Percentiles rank a stretch among this genome's conserved stretches.
Conservation (phyloP, 1,140 invertebrate genomes). For the Paracyclopina nana region DNA sequence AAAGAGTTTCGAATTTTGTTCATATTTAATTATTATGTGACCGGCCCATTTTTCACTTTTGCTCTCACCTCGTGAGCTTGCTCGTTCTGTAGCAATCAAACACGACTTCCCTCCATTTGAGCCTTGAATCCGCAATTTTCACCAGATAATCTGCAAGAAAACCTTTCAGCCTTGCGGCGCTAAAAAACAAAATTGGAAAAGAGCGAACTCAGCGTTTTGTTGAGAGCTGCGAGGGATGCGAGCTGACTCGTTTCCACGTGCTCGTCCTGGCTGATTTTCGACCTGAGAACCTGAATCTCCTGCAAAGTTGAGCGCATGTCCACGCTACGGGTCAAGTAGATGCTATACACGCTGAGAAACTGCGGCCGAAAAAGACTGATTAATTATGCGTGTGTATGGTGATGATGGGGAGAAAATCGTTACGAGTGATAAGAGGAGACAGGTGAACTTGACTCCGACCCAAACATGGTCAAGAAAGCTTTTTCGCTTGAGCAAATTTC, state of each 20-base stretch:
- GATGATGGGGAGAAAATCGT: not conserved
- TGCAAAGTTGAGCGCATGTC: not conserved
- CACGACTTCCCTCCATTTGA: not conserved
- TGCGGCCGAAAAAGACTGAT: not conserved
- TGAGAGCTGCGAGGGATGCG: not conserved
- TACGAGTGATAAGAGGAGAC: not conserved
- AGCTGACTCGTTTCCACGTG: not conserved
- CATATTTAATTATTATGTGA: too few species aligned
- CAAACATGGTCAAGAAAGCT: not conserved
- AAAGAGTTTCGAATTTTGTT: too few species aligned
- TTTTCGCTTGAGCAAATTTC: not conserved
- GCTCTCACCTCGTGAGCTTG: too few species aligned
- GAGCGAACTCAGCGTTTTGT: not conserved
- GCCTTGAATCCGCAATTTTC: not conserved
- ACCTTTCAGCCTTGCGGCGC: not conserved
- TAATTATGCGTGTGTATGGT: not conserved
- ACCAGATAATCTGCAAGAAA: not conserved
- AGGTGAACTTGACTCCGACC: not conserved
- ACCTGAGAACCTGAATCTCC: not conserved
- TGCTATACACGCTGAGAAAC: not conserved
- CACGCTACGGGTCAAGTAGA: not conserved
- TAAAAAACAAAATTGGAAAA: not conserved
- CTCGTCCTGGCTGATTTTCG: not conserved
- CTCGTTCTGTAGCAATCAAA: conserved; percentile 10
- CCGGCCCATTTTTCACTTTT: too few species aligned